These are phyloP conservation scores for Andrena cerasifolii DNA, from an alignment of 1,140 invertebrate genomes.

Conservation along the genomic window DNA sequence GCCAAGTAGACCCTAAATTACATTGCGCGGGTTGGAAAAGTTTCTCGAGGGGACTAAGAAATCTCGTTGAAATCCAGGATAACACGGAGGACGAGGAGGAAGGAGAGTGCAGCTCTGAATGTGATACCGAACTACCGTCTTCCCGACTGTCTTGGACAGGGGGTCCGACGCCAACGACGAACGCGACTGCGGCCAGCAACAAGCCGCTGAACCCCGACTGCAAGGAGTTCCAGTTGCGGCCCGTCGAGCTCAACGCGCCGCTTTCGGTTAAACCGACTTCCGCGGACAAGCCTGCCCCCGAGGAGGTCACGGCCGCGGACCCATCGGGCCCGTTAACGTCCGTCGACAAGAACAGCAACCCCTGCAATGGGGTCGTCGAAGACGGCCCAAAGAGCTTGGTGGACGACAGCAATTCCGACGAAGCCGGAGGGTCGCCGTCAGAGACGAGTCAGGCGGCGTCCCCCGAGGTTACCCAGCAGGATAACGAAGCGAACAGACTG, in stretches of 20 bases:
- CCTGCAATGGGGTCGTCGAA: conserved; percentile 9
- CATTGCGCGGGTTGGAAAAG: no score
- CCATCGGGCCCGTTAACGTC: not conserved
- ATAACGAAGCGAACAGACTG: conserved; percentile 26
- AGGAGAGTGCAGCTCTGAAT: conserved; percentile 76
- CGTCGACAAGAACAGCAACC: not conserved
- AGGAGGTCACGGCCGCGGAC: not conserved
- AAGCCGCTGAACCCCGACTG: conserved; percentile 79
- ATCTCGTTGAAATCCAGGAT: conserved; percentile 49
- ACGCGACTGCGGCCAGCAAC: conserved; percentile 54
- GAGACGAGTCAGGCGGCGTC: not conserved
- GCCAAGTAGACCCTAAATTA: no score
- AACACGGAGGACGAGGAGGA: conserved; percentile 74
- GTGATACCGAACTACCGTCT: conserved; percentile 68
- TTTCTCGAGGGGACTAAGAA: no score
- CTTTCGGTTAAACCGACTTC: conserved; percentile 1
- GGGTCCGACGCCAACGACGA: conserved; percentile 37
- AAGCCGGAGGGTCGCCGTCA: not conserved
- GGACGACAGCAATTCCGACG: not conserved
- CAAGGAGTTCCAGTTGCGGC: conserved; percentile 76
- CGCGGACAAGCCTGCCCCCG: conserved; percentile 7
- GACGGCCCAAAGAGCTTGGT: not conserved
- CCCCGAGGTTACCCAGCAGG: not conserved
- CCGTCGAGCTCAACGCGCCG: conserved; percentile 30
- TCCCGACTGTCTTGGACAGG: conserved; percentile 59